Conservation (phyloP, 92 coral and sea anemone species). For the Porites divaricata region DNA sequence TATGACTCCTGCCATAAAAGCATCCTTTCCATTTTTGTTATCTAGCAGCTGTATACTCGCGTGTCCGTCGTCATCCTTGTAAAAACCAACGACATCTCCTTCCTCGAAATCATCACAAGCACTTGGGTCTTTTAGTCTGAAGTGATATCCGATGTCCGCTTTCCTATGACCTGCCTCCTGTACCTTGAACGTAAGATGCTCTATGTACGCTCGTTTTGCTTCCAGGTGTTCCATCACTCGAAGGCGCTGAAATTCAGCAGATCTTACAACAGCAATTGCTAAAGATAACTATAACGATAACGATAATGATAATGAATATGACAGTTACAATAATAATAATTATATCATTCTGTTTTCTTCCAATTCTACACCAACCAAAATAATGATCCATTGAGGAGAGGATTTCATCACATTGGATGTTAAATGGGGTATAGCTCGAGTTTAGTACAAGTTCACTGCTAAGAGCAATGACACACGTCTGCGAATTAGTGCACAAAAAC, state of each 20-base stretch:
- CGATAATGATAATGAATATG: too few relatives aligned
- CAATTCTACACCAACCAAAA: too few relatives aligned
- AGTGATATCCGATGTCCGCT: constrained; percentile 95
- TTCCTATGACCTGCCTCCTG: constrained; percentile 29
- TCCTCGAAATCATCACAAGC: constrained; percentile 79
- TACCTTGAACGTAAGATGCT: constrained; percentile 65
- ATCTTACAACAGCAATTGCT: constrained; percentile 1
- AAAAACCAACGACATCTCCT: constrained; percentile 96
- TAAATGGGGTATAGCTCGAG: too few relatives aligned
- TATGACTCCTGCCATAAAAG: constrained; percentile 93
- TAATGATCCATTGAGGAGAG: too few relatives aligned
- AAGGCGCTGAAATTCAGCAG: constrained; percentile 59
- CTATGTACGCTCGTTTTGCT: constrained; percentile 90
- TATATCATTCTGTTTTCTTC: too few relatives aligned
- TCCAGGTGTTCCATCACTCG: constrained; percentile 82
- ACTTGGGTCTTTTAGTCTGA: constrained; percentile 71
- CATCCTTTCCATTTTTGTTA: constrained; percentile 68
- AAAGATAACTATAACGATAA: too few relatives aligned
- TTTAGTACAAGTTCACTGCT: too few relatives aligned
- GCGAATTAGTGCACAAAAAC: too few relatives aligned
- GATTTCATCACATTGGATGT: too few relatives aligned
- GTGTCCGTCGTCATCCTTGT: constrained; percentile 78
- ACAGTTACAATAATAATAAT: too few relatives aligned
- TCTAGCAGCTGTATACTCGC: constrained; percentile 74
- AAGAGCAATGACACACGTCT: too few relatives aligned